A percentile compares a stretch with the other conserved stretches of the same genome.
phyloP scores from a whole-genome alignment of 2,888 invertebrate species.

The Catocala sponsa region DNA sequence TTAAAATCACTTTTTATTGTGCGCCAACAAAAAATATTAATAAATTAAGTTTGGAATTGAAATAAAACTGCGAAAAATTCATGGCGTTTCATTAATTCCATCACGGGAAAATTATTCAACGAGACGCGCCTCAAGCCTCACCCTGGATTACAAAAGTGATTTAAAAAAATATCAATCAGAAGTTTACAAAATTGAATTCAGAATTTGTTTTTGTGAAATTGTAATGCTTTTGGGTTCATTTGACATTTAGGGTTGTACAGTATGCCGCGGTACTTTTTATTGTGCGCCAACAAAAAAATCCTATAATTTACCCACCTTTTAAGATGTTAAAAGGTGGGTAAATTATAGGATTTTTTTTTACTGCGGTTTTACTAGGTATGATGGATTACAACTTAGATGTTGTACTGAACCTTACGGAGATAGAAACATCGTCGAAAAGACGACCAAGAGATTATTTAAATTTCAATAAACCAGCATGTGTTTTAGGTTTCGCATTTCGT shows the following conservation, averaged over 20 bases:
- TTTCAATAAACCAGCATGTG: too few relatives aligned
- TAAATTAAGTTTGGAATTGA: slow-evolving; percentile 32
- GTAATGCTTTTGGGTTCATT: slow-evolving; percentile 22
- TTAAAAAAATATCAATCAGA: slow-evolving; percentile 33
- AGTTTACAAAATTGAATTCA: slow-evolving; percentile 32
- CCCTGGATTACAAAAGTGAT: slow-evolving; percentile 35
- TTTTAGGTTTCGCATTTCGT: too few relatives aligned
- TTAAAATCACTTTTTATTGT: slow-evolving; percentile 16
- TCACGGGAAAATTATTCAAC: slow-evolving; percentile 56
- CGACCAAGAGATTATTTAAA: too few relatives aligned
- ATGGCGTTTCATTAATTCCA: slow-evolving; percentile 48
- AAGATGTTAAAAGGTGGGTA: too few relatives aligned
- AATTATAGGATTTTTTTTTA: too few relatives aligned
- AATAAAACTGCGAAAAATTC: slow-evolving; percentile 20
- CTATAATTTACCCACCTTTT: too few relatives aligned
- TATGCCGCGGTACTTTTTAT: too few relatives aligned
- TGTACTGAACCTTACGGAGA: too few relatives aligned
- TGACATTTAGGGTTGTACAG: slow-evolving; percentile 15
- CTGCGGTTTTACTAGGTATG: too few relatives aligned
- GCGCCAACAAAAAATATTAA: slow-evolving; percentile 17
- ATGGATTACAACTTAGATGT: too few relatives aligned
- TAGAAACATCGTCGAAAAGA: too few relatives aligned
- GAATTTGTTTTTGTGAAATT: slow-evolving; percentile 23
- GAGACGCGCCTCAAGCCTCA: slow-evolving; percentile 42
- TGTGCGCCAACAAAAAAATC: too few relatives aligned